These are phyloP conservation scores for Diabrotica virgifera DNA, from an alignment of 1,140 invertebrate genomes.

Conservation along the genomic window DNA sequence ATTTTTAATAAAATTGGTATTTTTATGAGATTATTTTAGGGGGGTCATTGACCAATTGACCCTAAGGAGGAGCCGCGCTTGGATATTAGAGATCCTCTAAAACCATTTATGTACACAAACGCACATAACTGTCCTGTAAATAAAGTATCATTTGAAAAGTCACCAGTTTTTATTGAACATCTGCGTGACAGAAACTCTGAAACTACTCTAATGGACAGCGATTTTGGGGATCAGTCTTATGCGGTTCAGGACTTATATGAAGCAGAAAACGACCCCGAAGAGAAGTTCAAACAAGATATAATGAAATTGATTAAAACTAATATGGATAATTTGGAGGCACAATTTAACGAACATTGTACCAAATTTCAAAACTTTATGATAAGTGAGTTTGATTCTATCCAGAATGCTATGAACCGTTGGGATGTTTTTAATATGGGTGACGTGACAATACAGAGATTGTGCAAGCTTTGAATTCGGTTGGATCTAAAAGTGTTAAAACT, in stretches of 20 bases:
- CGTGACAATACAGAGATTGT: conserved; percentile 6
- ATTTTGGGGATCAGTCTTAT: conserved; percentile 8
- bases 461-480: conserved; percentile 5
- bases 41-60: too few species aligned
- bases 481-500: conserved; percentile 7
- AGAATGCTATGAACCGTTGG: conserved; percentile 19
- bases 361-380: conserved; percentile 25
- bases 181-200: conserved; percentile 2
- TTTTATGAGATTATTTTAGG: too few species aligned
- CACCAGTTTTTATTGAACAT: background rate
- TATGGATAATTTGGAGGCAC: conserved; percentile 26
- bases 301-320: conserved; percentile 23
- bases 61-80: too few species aligned
- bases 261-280: conserved; percentile 3
- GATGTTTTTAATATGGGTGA: conserved; percentile 15
- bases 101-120: conserved; percentile 22
- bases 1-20: too few species aligned
- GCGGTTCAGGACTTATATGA: background rate
- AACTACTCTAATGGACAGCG: conserved; percentile 14
- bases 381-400: conserved; percentile 27
- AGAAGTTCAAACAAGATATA: conserved; percentile 26
- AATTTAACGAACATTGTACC: conserved; percentile 26
- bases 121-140: conserved; percentile 25
- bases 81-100: conserved; percentile 27
- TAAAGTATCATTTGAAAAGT: conserved; percentile 23